Evolutionary conservation across 2,888 invertebrate genomes (phyloP), one percentile per base, ranked within the genome.

Genomic region (Lithophane ornitopus): DNA sequence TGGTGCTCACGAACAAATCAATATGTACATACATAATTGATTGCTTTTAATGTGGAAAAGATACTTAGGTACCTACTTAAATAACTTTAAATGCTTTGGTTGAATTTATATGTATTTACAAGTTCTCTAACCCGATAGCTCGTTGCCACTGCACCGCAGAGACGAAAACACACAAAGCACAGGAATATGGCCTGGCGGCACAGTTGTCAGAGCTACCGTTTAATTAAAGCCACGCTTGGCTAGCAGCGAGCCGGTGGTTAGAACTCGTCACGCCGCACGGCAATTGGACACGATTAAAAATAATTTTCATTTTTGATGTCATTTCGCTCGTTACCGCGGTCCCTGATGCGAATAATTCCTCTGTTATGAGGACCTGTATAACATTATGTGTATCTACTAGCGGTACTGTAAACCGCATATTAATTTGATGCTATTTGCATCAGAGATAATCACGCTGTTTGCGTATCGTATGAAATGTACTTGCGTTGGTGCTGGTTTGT

Each of bases 261-360:
- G 89, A 88, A 81, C 85, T 80, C 91, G 90, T 91, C 92, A 91
- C 89, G 90, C 88, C 88, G 91, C 90, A 93, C 93, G 94, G 93
- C 95, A 96, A 96, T 96, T 96, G 95, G 93, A 90, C 85, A 90
- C 94, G 95, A 96, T 96, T 96, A 96, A 96, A 96, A 96, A 94
- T 95, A 96, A 96, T 96, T 96, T 95, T 92, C 95, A 95, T 95
- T 95, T 95, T 95, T 94, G 94, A 94, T 96, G 96, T 96, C 96
- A 96, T 95, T 96, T 94, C 92, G 92, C 92, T 92, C 75, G 92
- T 96, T 96, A 96, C 89, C 61, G 78, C 68, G 89, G 75, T 88
- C 93, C 89, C 89, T 90, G 95, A 92, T 94, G 95, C 96, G 95
- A 87, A 89, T 94, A 95, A 96, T 95, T 94, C 91, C 80, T 91